These are phyloP conservation scores for Masticophis lateralis DNA, from an alignment of 2,797 vertebrate genomes.

Conservation along the genomic window DNA sequence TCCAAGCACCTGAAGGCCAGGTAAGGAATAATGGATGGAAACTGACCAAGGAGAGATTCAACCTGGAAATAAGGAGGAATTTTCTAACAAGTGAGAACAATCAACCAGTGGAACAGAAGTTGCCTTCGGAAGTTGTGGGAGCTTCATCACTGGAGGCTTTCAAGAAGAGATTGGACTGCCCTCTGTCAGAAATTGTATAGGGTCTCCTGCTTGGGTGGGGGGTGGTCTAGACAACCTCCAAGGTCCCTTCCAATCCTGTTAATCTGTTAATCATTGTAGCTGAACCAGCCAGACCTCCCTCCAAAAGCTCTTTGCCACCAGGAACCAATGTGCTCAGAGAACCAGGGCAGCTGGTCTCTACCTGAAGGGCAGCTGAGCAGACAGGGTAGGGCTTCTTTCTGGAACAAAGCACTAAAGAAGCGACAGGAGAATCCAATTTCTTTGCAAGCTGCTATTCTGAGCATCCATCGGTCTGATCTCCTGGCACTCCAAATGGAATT, in stretches of 20 bases:
- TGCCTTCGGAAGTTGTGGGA: too few species aligned
- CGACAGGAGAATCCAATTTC: constrained; percentile 30
- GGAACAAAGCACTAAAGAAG: background rate
- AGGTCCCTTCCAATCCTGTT: too few species aligned
- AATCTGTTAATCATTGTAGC: background rate
- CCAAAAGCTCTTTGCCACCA: background rate
- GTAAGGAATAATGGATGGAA: too few species aligned
- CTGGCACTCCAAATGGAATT: constrained; percentile 36
- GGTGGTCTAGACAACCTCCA: too few species aligned
- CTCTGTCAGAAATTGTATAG: too few species aligned
- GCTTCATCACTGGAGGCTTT: too few species aligned
- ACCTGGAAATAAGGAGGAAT: too few species aligned
- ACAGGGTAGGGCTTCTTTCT: background rate
- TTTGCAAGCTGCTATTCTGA: constrained; percentile 51
- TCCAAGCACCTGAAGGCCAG: rapidly evolving
- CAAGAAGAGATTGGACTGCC: too few species aligned
- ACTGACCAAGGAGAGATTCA: too few species aligned
- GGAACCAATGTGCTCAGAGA: background rate
- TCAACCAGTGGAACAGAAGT: too few species aligned
- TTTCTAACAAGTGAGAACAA: too few species aligned
- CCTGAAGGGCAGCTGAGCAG: background rate
- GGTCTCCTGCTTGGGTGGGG: too few species aligned
- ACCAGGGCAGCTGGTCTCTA: constrained; percentile 13
- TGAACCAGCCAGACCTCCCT: background rate
- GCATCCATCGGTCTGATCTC: constrained; percentile 45